Percentiles rank a stretch among this genome's conserved stretches.
Evolutionary conservation across 2,113 vertebrate species (phyloP).

Genomic region (Pedionomus torquatus): DNA sequence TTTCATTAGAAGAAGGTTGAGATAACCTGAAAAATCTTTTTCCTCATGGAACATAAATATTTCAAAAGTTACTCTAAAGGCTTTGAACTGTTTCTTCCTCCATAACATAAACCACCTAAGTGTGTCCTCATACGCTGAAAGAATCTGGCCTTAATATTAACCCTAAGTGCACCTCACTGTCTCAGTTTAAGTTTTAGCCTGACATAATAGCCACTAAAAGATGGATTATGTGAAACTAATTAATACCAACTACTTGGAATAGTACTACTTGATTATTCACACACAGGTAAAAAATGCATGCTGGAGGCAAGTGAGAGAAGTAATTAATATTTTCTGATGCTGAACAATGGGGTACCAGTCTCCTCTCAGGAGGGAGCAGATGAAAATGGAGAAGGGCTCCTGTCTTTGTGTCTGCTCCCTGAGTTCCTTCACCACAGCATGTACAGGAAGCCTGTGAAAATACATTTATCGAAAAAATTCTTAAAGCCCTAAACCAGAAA

Average conservation of each 20-base stretch:
- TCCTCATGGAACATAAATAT: background rate
- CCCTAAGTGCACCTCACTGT: background rate
- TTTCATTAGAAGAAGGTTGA: constrained; percentile 17
- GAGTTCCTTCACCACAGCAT: background rate
- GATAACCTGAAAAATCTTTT: constrained; percentile 6
- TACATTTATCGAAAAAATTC: background rate
- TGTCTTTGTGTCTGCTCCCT: background rate
- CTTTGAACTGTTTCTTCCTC: background rate
- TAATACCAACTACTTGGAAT: background rate
- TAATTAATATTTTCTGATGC: background rate
- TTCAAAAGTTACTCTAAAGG: background rate
- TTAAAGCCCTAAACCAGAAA: background rate
- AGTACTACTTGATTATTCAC: background rate
- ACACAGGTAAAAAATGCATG: background rate
- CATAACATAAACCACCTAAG: background rate
- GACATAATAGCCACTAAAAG: background rate
- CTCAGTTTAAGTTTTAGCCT: background rate
- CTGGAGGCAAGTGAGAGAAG: background rate
- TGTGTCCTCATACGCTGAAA: background rate
- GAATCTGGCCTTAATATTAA: background rate
- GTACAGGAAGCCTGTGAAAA: background rate
- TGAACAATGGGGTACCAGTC: background rate
- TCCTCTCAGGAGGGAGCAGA: background rate
- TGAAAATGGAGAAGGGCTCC: background rate
- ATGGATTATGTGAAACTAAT: background rate